Conservation (phyloP, 2,888 invertebrate genomes). For the Eristalis tenax region DNA sequence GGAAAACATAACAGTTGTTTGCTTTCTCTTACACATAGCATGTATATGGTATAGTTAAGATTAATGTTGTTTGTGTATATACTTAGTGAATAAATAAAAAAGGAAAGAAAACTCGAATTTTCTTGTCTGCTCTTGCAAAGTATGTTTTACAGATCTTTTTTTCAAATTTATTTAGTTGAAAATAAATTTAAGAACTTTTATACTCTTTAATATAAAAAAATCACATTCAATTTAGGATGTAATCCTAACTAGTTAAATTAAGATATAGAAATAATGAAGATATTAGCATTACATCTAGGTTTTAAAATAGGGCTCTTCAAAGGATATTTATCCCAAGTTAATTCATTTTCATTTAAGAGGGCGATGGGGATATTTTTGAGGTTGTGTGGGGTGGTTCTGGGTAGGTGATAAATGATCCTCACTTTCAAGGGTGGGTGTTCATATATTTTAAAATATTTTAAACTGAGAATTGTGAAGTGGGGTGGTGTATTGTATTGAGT, state of each 20-base stretch:
- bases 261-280: slow-evolving; percentile 23
- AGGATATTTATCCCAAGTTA: slow-evolving; percentile 23
- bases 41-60: slow-evolving; percentile 28
- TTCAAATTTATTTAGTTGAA: slow-evolving; percentile 30
- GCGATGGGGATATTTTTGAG: slow-evolving; percentile 2
- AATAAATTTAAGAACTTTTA: slow-evolving; percentile 55
- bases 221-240: slow-evolving; percentile 70
- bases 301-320: slow-evolving; percentile 33
- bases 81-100: slow-evolving; percentile 50
- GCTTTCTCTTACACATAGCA: background rate
- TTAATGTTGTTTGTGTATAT: slow-evolving; percentile 42
- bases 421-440: background rate
- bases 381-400: background rate
- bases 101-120: slow-evolving; percentile 34
- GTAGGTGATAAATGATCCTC: background rate
- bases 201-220: slow-evolving; percentile 71
- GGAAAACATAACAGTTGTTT: slow-evolving; percentile 12
- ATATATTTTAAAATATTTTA: background rate
- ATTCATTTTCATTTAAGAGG: slow-evolving; percentile 6
- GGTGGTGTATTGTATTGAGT: background rate
- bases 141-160: slow-evolving; percentile 14
- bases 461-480: background rate
- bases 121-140: slow-evolving; percentile 19
- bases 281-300: slow-evolving; percentile 15
- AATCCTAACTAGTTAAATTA: slow-evolving; percentile 69